Evolutionary conservation across 2,113 vertebrate genomes (phyloP).

Genomic region (Ailuropoda melanoleuca): DNA sequence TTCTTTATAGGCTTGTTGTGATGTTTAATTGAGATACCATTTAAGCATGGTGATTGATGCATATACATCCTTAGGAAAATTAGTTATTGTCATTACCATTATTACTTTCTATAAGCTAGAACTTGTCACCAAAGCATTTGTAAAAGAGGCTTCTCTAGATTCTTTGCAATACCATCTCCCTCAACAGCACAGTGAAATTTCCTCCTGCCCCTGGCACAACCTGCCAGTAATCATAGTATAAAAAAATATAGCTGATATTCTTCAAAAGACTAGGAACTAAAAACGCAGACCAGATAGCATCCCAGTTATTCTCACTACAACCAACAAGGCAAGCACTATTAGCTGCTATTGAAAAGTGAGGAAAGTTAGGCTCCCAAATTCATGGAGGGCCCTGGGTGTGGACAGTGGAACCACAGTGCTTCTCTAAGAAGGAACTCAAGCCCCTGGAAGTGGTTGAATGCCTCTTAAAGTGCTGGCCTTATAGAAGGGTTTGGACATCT

Average conservation of each 20-base stretch:
- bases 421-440: neutral
- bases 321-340: neutral
- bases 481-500: neutral
- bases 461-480: neutral
- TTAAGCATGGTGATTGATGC: neutral
- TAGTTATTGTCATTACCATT: neutral
- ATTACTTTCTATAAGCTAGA: neutral
- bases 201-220: neutral
- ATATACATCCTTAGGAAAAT: neutral
- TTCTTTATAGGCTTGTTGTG: neutral
- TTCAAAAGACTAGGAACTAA: neutral
- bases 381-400: neutral
- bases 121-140: neutral
- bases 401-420: neutral
- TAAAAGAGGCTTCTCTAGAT: neutral
- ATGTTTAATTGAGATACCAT: neutral
- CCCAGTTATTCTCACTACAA: neutral
- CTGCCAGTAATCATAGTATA: neutral
- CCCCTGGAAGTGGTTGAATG: neutral
- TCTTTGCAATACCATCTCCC: neutral
- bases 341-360: neutral
- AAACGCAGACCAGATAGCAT: neutral
- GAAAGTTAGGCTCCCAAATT: neutral
- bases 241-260: neutral
- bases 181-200: neutral